Evolutionary conservation across 2,888 invertebrate genomes (phyloP).

Genomic region (Aleiodes leptofemur): DNA sequence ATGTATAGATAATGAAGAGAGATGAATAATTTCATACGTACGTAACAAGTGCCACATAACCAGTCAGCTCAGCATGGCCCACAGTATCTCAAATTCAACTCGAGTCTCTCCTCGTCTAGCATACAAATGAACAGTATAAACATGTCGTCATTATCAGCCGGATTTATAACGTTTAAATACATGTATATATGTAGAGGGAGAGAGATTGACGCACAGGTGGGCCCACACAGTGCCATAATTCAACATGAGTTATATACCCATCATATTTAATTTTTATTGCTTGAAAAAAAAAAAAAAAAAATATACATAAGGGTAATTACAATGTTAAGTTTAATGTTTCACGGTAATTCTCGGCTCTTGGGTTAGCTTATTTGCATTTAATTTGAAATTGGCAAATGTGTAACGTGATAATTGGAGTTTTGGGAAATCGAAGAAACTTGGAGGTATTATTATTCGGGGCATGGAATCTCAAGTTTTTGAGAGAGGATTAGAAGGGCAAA

Average conservation of each 20-base stretch:
- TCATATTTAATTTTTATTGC: no score
- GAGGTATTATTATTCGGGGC: no score
- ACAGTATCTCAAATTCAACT: slow-evolving; percentile 38
- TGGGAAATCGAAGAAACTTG: no score
- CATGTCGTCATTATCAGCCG: slow-evolving; percentile 73
- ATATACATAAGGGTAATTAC: neutral
- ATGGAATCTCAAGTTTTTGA: no score
- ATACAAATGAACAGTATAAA: slow-evolving; percentile 74
- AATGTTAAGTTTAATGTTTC: neutral
- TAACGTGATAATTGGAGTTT: no score
- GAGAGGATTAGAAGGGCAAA: no score
- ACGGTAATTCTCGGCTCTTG: neutral
- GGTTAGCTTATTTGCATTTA: neutral
- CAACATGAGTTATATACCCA: neutral
- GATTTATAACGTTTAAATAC: slow-evolving; percentile 69
- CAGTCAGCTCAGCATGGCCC: slow-evolving; percentile 21
- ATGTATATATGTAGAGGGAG: slow-evolving; percentile 3
- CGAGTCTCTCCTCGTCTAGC: slow-evolving; percentile 61
- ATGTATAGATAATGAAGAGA: neutral
- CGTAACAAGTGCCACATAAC: slow-evolving; percentile 8
- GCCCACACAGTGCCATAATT: neutral
- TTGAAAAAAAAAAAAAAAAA: no score
- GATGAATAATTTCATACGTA: neutral
- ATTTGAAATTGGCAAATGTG: neutral
- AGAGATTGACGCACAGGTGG: slow-evolving; percentile 36